phyloP scores from a whole-genome alignment of 2,113 vertebrate species.

The Carassius gibelio region DNA sequence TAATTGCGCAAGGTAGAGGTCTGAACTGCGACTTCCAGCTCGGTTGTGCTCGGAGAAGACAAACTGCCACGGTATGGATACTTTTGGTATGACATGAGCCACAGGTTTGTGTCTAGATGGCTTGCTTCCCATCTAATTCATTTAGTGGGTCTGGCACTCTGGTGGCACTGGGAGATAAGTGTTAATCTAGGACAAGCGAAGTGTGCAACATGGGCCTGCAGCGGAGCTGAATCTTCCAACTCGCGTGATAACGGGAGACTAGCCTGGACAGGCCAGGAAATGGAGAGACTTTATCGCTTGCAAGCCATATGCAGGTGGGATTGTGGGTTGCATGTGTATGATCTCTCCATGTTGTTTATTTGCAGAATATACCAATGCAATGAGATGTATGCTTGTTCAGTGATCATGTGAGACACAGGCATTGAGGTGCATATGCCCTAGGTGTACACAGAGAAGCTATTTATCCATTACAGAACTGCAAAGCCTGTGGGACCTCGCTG shows the following conservation, averaged over 20 bases:
- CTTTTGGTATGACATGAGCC: slow-evolving; percentile 39
- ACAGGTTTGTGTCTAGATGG: slow-evolving; percentile 65
- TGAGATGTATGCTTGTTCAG: background rate
- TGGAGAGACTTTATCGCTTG: slow-evolving; percentile 65
- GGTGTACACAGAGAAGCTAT: background rate
- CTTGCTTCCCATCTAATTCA: slow-evolving; percentile 69
- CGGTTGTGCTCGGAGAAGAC: background rate
- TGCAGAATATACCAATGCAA: background rate
- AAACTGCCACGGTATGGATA: slow-evolving; percentile 30
- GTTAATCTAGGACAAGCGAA: slow-evolving; percentile 75
- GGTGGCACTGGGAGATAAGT: slow-evolving; percentile 74
- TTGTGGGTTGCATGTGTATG: slow-evolving; percentile 14
- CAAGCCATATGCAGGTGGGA: slow-evolving; percentile 54
- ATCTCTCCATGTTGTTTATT: background rate
- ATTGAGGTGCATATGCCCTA: slow-evolving; percentile 1
- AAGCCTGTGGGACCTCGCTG: background rate
- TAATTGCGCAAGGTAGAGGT: background rate
- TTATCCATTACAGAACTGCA: background rate
- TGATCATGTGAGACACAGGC: background rate
- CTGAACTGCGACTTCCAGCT: slow-evolving; percentile 16
- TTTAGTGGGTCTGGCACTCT: slow-evolving; percentile 72
- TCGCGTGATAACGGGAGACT: slow-evolving; percentile 67
- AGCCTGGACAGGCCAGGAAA: slow-evolving; percentile 63
- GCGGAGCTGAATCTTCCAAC: slow-evolving; percentile 56
- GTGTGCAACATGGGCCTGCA: slow-evolving; percentile 64